A percentile compares a stretch with the other conserved stretches of the same genome.
Conservation (phyloP, 1,140 invertebrate species). For the Ceratina japonica region DNA sequence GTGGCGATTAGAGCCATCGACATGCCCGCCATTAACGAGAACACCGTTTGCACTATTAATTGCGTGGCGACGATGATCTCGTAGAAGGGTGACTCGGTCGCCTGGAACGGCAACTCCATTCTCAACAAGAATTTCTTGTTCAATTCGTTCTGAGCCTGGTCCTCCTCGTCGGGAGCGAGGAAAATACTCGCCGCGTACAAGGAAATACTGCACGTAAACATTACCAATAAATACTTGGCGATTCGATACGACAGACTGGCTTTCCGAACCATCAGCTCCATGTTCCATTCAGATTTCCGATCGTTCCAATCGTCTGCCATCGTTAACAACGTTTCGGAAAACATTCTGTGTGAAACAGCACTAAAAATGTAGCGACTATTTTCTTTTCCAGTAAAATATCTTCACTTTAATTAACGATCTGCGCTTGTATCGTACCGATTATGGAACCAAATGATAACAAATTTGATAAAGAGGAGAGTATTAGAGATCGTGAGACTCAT, state of each 20-base stretch:
- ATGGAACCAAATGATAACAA: conserved; percentile 51
- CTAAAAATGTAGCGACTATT: no score
- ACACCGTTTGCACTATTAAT: conserved; percentile 34
- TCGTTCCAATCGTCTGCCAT: no score
- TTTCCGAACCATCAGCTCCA: no score
- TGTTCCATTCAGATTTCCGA: no score
- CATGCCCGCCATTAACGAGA: conserved; percentile 40
- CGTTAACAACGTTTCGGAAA: no score
- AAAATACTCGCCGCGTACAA: conserved; percentile 26
- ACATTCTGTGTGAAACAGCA: no score
- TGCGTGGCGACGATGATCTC: conserved; percentile 35
- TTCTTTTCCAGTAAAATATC: no score
- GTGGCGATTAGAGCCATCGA: conserved; percentile 45
- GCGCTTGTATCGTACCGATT: conserved; percentile 37
- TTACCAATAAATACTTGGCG: neutral
- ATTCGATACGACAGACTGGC: no score
- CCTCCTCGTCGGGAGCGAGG: conserved; percentile 4
- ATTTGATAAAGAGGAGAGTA: conserved; percentile 44
- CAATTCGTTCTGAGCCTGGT: neutral
- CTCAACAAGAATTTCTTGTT: conserved; percentile 41
- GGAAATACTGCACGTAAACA: conserved; percentile 22
- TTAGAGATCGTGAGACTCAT: conserved; percentile 47
- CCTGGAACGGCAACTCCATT: conserved; percentile 52
- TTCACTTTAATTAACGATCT: no score
- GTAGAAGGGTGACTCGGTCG: conserved; percentile 33